phyloP scores from a whole-genome alignment of 53 echinoderm and acorn worm species.

The Crossaster papposus region DNA sequence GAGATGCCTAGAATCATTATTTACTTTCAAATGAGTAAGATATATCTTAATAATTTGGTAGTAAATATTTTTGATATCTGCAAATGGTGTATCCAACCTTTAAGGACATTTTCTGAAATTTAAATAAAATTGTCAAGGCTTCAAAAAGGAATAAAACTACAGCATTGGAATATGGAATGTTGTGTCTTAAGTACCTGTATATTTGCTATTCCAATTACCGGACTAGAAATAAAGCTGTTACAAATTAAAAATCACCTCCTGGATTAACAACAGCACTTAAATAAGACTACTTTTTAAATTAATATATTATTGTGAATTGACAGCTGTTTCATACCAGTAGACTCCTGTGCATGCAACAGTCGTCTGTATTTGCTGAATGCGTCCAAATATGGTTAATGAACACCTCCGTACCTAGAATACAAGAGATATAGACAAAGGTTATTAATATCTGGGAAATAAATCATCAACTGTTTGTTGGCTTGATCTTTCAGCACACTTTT shows the following conservation, averaged over 20 bases:
- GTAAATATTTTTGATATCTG: too few relatives aligned
- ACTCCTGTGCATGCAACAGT: neutral
- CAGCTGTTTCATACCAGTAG: neutral
- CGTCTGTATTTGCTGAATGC: neutral
- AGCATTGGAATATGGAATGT: too few relatives aligned
- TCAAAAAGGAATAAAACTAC: too few relatives aligned
- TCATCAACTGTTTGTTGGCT: too few relatives aligned
- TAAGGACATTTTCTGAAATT: too few relatives aligned
- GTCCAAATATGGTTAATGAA: neutral
- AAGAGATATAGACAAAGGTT: neutral
- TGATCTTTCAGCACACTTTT: too few relatives aligned
- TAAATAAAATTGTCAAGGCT: too few relatives aligned
- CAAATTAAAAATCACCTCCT: neutral
- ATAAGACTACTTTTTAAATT: neutral
- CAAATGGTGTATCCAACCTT: too few relatives aligned
- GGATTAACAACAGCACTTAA: neutral
- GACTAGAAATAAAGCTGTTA: neutral
- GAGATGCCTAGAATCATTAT: too few relatives aligned
- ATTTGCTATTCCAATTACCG: neutral
- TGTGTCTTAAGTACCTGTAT: neutral
- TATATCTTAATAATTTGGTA: too few relatives aligned
- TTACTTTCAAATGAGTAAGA: too few relatives aligned
- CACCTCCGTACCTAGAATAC: constrained; percentile 14
- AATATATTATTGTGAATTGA: neutral
- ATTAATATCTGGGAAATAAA: neutral